phyloP scores from a whole-genome alignment of 1,140 invertebrate genomes.

The Drosophila aff. region DNA sequence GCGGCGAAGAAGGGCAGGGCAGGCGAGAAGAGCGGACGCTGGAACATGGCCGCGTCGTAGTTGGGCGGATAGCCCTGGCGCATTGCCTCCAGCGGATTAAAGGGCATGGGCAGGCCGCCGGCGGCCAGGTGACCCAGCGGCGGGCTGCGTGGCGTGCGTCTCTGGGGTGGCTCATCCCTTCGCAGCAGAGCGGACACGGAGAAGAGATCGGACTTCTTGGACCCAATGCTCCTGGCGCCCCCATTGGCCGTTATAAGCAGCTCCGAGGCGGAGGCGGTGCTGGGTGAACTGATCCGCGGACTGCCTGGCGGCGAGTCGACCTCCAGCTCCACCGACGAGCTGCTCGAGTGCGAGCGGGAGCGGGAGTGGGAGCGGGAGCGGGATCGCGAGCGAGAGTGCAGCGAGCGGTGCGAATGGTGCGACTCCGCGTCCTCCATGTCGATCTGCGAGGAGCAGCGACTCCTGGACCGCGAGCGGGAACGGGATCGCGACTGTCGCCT shows the following conservation, averaged over 20 bases:
- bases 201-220: conserved; percentile 90
- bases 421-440: conserved; percentile 80
- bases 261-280: conserved; percentile 63
- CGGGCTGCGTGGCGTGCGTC: conserved; percentile 62
- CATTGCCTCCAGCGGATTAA: conserved; percentile 85
- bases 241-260: conserved; percentile 63
- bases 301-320: conserved; percentile 89
- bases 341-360: conserved; percentile 86
- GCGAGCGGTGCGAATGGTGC: conserved; percentile 61
- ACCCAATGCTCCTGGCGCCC: conserved; percentile 62
- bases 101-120: conserved; percentile 69
- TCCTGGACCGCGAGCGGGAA: conserved; percentile 86
- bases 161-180: conserved; percentile 89
- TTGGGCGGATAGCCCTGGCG: conserved; percentile 74
- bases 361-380: conserved; percentile 60
- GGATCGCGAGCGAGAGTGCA: conserved; percentile 69
- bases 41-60: conserved; percentile 80
- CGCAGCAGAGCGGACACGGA: conserved; percentile 91
- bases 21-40: conserved; percentile 80
- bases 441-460: conserved; percentile 85
- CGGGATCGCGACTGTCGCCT: conserved; percentile 68
- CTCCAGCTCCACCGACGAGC: conserved; percentile 89
- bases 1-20: conserved; percentile 82
- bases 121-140: conserved; percentile 82
- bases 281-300: conserved; percentile 65